Evolutionary conservation across 2,113 vertebrate genomes (phyloP), one percentile per base, ranked within the genome.

Genomic region (Macquaria australasica): DNA sequence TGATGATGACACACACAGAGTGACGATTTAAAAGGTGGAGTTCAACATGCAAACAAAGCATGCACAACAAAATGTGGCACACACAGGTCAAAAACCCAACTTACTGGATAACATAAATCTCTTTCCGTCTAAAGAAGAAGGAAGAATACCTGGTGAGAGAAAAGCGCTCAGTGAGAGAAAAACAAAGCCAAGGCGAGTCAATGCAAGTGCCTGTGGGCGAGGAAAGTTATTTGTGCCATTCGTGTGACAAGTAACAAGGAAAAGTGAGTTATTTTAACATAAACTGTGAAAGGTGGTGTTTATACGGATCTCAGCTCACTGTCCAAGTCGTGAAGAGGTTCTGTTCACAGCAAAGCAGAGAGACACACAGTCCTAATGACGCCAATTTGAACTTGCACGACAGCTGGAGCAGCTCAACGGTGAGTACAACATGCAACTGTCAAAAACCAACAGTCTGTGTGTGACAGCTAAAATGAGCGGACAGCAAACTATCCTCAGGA

Each of bases 91-190:
- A 81, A 66, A 63, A 12, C 56, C 75, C 77, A 90, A 99, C 98
- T 99, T 99, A 99, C 98, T 99, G 98, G 94, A 99, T 99, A 94
- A 99, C 98, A 98, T 97, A 99, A 95, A 99, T 99, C 95, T 99
- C 98, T 95, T 99, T 99, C 93, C 97, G 97, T 96, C 97, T 98
- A 97, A 99, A 99, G 97, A 99, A 99, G 97, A 99, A 97, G 85
- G 98, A 99, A 85, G 98, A 99, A 90, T 98, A 99, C 97, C 98
- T 99, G 97, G 92, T 96, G 97, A 95, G 90, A 97, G 95, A 93
- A 93, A 94, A 89, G 87, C 81, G 88, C 93, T 96, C 91, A 93
- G 93, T 95, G 93, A 92, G 88, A 88, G 43, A 90, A 81, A 85
- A 51, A 92, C 25, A 91, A 75, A 82, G 89, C 84, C 81, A 28